Evolutionary conservation across 2,888 invertebrate species (phyloP), one percentile per base, ranked within the genome.

Genomic region (Epistrophe grossulariae): DNA sequence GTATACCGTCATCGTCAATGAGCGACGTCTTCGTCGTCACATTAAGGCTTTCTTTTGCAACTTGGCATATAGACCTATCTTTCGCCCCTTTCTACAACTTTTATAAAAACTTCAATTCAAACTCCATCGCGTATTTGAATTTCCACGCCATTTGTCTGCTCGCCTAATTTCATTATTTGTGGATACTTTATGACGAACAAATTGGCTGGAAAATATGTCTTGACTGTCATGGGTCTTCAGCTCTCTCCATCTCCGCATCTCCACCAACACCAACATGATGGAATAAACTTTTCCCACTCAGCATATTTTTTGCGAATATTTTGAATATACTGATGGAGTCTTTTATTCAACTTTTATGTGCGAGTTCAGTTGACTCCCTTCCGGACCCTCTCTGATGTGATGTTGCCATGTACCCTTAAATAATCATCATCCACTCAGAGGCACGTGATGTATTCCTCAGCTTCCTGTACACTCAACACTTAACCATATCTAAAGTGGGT

Each of bases 111-210:
- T 77, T 17, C 31, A 76, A 40, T 60, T 70, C 24, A 31, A 55
- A 48, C 68, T 59, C 48, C n/a, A 31, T 55, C 2, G 59, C 2
- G 59, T 28, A 74, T 85, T 82, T 78, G 59, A 87, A 71, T 87
- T 87, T 87, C 85, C 85, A 82, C 78, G 70, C 74, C 85, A 87
- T 87, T 87, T 87, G 85, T 87, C 85, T 82, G 82, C 79, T 74
- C 62, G 78, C 70, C 74, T 87, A 87, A 87, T 87, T 87, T 87
- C 74, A 82, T 87, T 87, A 82, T 87, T 87, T 87, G 85, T 79
- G 85, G 85, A 87, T 87, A 82, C 85, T 87, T 87, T 82, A 87
- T 87, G 85, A 82, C 64, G 85, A 87, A 87, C 85, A 87, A 87
- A 87, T 87, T 87, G 85, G 85, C 85, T 87, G 85, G 85, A 87